These are phyloP conservation scores for Saccopteryx bilineata DNA, from an alignment of 2,113 vertebrate genomes.

Conservation along the genomic window DNA sequence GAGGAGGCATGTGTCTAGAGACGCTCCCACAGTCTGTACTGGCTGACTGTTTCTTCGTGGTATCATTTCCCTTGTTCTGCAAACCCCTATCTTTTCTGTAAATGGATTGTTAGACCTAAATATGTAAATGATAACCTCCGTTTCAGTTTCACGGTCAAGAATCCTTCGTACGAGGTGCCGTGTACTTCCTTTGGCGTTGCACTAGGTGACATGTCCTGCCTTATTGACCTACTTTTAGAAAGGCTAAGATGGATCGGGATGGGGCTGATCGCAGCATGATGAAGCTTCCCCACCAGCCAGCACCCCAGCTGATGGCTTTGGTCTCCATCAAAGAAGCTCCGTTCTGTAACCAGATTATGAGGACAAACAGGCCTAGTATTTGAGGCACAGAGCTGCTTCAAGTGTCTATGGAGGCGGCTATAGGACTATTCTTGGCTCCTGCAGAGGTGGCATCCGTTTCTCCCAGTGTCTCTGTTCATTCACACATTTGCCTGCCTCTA, in stretches of 20 bases:
- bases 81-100: not conserved
- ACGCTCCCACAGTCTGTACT: not conserved
- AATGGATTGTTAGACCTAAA: not conserved
- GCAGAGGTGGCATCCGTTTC: not conserved
- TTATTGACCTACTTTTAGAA: not conserved
- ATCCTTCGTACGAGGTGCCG: not conserved
- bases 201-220: not conserved
- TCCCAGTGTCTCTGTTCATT: not conserved
- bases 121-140: not conserved
- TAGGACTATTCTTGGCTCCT: not conserved
- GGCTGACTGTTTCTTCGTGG: not conserved
- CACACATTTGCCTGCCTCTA: not conserved
- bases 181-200: not conserved
- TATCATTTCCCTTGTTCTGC: not conserved
- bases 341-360: not conserved
- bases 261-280: not conserved
- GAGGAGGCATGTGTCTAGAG: not conserved
- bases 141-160: not conserved
- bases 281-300: not conserved
- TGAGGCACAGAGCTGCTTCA: not conserved
- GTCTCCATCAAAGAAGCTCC: not conserved
- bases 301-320: not conserved
- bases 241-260: not conserved
- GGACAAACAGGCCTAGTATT: not conserved
- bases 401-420: not conserved